phyloP scores from a whole-genome alignment of 2,113 vertebrate species.

The Tetrao urogallus region DNA sequence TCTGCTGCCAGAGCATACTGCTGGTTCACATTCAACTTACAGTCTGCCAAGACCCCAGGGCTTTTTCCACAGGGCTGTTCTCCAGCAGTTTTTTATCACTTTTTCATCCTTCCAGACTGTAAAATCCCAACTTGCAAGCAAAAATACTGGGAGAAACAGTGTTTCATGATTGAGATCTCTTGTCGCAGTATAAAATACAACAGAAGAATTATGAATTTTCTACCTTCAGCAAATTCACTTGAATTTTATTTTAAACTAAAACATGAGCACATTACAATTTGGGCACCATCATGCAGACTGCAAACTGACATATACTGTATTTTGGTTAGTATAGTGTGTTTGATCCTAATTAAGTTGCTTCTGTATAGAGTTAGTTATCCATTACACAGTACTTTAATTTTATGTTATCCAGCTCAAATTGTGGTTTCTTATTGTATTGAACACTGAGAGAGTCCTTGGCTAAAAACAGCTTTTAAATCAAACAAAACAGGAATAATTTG shows the following conservation, averaged over 20 bases:
- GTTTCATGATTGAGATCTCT: background rate
- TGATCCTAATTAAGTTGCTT: background rate
- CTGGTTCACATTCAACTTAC: background rate
- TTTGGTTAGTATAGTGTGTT: background rate
- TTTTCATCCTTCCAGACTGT: background rate
- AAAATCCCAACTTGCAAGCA: background rate
- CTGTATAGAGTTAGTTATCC: background rate
- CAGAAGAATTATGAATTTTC: background rate
- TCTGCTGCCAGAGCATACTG: slow-evolving; percentile 18
- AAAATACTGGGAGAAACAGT: background rate
- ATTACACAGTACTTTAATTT: fast-evolving
- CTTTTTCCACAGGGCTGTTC: slow-evolving; percentile 25
- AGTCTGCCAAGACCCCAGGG: slow-evolving; percentile 12
- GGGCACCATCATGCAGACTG: background rate
- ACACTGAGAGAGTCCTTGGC: background rate
- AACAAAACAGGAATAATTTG: background rate
- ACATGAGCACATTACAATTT: background rate
- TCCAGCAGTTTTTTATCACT: background rate
- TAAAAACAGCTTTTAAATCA: background rate
- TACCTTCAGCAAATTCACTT: background rate
- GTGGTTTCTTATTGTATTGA: background rate
- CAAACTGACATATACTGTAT: background rate
- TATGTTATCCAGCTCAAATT: background rate
- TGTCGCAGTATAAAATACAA: background rate
- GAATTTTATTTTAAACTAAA: background rate